Percentiles rank a stretch among this genome's conserved stretches.
Evolutionary conservation across 2,888 invertebrate genomes (phyloP).

Genomic region (Emmelina monodactyla): DNA sequence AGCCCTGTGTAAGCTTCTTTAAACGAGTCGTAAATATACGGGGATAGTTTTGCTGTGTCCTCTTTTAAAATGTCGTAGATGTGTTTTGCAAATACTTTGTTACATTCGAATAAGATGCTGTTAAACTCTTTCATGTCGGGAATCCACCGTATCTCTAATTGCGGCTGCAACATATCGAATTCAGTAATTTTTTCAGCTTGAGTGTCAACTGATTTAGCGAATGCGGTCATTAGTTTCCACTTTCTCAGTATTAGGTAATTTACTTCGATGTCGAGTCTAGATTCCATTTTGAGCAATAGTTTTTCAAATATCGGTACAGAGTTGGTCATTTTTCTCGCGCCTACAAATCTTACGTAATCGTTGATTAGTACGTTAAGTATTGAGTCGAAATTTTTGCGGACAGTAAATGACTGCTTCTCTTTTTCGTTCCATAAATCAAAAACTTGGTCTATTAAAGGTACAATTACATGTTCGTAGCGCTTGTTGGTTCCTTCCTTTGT

Average conservation of each 20-base stretch:
- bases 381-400: not conserved
- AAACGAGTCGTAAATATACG: slow-evolving; percentile 1
- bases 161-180: too few relatives aligned
- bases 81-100: not conserved
- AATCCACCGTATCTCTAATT: too few relatives aligned
- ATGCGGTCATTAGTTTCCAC: slow-evolving; percentile 22
- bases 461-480: slow-evolving; percentile 20
- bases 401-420: slow-evolving; percentile 5
- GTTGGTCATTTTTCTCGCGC: slow-evolving; percentile 20
- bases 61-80: slow-evolving; percentile 1
- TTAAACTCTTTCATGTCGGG: not conserved
- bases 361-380: slow-evolving; percentile 9
- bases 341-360: slow-evolving; percentile 8
- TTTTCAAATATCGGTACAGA: slow-evolving; percentile 21
- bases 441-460: slow-evolving; percentile 20
- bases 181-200: slow-evolving; percentile 1
- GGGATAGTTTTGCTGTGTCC: not conserved
- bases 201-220: slow-evolving; percentile 18
- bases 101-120: not conserved
- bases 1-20: too few relatives aligned
- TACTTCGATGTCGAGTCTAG: slow-evolving; percentile 7
- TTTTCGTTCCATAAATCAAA: slow-evolving; percentile 19
- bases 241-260: slow-evolving; percentile 21
- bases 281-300: not conserved
- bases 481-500: too few relatives aligned